These are phyloP conservation scores for Pluvianellus socialis DNA, from an alignment of 2,113 vertebrate species.

Conservation along the genomic window DNA sequence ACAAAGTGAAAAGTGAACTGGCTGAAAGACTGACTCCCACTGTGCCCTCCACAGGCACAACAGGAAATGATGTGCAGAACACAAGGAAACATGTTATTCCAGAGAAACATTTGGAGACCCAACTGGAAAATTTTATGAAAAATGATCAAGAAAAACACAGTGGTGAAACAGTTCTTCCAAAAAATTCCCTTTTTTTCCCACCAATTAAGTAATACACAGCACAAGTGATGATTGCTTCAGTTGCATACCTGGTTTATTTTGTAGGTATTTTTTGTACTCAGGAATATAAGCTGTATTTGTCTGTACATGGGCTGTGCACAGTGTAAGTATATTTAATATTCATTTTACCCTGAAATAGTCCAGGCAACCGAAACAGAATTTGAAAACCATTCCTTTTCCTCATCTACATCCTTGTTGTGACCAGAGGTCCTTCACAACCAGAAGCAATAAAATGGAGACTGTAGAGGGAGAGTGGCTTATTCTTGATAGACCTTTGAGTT, in stretches of 20 bases:
- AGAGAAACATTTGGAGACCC: not conserved
- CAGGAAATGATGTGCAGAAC: not conserved
- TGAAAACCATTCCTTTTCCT: not conserved
- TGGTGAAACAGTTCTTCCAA: slow-evolving; percentile 13
- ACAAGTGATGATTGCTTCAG: not conserved
- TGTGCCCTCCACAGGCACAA: not conserved
- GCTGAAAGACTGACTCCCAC: slow-evolving; percentile 1
- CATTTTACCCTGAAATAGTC: slow-evolving; percentile 1
- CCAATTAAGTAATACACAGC: slow-evolving; percentile 43
- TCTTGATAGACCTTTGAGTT: not conserved
- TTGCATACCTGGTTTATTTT: slow-evolving; percentile 12
- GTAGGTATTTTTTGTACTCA: slow-evolving; percentile 44
- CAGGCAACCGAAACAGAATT: not conserved
- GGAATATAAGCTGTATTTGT: slow-evolving; percentile 45
- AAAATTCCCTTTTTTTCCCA: slow-evolving; percentile 35
- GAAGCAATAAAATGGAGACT: slow-evolving; percentile 60
- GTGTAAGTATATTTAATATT: slow-evolving; percentile 28
- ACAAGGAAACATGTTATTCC: not conserved
- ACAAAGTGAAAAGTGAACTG: slow-evolving; percentile 14
- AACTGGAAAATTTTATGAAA: slow-evolving; percentile 1
- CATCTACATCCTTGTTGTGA: not conserved
- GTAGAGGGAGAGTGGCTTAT: not conserved
- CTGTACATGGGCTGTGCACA: slow-evolving; percentile 9
- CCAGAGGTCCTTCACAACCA: slow-evolving; percentile 2
- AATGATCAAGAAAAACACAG: not conserved